These are phyloP conservation scores for Parasteatoda lunata DNA, from an alignment of 2,888 invertebrate genomes.

Conservation along the genomic window DNA sequence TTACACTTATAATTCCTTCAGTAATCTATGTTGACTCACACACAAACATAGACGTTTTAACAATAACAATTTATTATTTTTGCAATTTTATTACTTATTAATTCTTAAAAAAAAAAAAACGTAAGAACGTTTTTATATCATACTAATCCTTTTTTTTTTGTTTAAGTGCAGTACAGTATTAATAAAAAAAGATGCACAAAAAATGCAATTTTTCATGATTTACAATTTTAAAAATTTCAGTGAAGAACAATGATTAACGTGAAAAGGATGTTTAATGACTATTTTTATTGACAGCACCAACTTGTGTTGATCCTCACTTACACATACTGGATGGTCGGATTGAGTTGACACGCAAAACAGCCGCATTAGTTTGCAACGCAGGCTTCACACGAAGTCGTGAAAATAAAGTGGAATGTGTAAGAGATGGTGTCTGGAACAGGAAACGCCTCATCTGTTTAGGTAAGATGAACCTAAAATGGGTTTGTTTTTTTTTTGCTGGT, in stretches of 20 bases:
- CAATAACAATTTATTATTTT: too few species aligned
- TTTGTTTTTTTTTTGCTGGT: too few species aligned
- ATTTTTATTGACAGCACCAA: constrained; percentile 26
- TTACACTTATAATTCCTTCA: too few species aligned
- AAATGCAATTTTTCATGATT: too few species aligned
- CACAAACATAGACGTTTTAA: too few species aligned
- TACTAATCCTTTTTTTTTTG: too few species aligned
- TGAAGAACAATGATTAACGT: not conserved
- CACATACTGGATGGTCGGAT: constrained; percentile 33
- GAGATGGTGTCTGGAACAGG: constrained; percentile 54
- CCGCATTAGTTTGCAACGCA: constrained; percentile 30
- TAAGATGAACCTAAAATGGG: not conserved
- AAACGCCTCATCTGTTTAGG: constrained; percentile 46
- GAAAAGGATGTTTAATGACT: not conserved
- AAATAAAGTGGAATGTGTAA: constrained; percentile 25
- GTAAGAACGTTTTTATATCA: too few species aligned
- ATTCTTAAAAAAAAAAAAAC: too few species aligned
- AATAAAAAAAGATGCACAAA: too few species aligned
- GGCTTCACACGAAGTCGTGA: constrained; percentile 32
- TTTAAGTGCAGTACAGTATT: too few species aligned
- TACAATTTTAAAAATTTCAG: not conserved
- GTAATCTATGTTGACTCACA: too few species aligned
- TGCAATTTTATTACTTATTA: too few species aligned
- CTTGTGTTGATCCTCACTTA: constrained; percentile 39
- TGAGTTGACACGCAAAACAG: constrained; percentile 31